Conservation (phyloP, 2,797 vertebrate genomes). For the Eleutherodactylus coqui region DNA sequence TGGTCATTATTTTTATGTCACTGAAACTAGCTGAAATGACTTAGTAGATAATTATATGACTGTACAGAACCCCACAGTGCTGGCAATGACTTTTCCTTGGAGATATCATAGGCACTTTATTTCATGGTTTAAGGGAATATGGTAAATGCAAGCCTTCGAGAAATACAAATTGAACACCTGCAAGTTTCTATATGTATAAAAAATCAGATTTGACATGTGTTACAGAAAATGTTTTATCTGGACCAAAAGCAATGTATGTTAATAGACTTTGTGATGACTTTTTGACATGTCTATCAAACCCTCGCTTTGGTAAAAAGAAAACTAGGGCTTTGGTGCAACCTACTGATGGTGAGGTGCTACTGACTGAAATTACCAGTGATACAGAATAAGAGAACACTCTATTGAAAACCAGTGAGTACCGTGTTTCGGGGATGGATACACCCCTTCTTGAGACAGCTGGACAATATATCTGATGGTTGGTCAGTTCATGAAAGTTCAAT, state of each 20-base stretch:
- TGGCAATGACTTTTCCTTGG: slow-evolving; percentile 2
- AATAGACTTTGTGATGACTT: background rate
- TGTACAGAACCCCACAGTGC: background rate
- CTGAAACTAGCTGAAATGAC: slow-evolving; percentile 21
- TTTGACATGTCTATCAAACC: background rate
- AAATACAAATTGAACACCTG: background rate
- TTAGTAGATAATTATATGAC: slow-evolving; percentile 20
- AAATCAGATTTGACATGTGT: background rate
- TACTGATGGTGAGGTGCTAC: too few species aligned
- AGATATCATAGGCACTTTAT: background rate
- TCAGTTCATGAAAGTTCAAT: too few species aligned
- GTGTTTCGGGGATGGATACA: too few species aligned
- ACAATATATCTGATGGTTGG: too few species aligned
- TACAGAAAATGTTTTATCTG: background rate
- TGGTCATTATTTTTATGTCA: slow-evolving; percentile 13
- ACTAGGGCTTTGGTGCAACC: too few species aligned
- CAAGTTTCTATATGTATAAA: background rate
- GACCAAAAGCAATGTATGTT: background rate
- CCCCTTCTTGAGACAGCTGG: too few species aligned
- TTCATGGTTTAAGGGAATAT: background rate
- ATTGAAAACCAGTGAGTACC: too few species aligned
- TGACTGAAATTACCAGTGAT: too few species aligned
- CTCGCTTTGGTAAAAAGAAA: too few species aligned
- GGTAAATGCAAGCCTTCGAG: background rate
- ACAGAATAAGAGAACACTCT: too few species aligned